phyloP scores from a whole-genome alignment of 2,888 invertebrate genomes.

The Sericinus montela region DNA sequence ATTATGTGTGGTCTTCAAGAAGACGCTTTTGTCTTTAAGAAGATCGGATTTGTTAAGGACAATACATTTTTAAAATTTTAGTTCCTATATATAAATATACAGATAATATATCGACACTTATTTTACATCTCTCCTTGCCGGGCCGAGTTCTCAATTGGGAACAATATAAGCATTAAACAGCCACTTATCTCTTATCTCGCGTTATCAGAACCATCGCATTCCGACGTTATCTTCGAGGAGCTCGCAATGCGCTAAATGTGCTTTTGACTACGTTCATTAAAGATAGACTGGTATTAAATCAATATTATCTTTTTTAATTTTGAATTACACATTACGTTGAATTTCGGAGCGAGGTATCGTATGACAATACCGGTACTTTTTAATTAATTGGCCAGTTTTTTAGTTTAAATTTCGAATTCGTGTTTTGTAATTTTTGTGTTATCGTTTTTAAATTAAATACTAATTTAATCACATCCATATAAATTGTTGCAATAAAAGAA shows the following conservation, averaged over 20 bases:
- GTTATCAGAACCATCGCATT: conserved; percentile 61
- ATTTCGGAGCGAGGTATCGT: background rate
- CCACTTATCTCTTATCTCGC: conserved; percentile 58
- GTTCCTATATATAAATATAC: background rate
- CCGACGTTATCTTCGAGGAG: conserved; percentile 56
- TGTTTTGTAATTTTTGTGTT: no score
- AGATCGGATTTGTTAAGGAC: no score
- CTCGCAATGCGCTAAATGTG: conserved; percentile 53
- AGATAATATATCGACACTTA: background rate
- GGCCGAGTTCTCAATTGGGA: conserved; percentile 54
- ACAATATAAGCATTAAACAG: conserved; percentile 46
- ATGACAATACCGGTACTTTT: background rate
- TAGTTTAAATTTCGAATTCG: no score
- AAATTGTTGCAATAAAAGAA: no score
- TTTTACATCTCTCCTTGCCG: conserved; percentile 15
- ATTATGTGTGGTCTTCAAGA: no score
- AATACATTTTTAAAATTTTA: no score
- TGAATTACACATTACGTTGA: conserved; percentile 36
- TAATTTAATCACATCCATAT: no score
- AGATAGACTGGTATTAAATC: conserved; percentile 48
- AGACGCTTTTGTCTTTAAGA: no score
- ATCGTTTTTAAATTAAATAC: no score
- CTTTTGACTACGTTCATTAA: conserved; percentile 59
- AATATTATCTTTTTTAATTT: conserved; percentile 49
- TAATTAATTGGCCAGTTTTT: background rate